Conservation (phyloP, 2,888 invertebrate genomes). For the Drosophila helvetica region DNA sequence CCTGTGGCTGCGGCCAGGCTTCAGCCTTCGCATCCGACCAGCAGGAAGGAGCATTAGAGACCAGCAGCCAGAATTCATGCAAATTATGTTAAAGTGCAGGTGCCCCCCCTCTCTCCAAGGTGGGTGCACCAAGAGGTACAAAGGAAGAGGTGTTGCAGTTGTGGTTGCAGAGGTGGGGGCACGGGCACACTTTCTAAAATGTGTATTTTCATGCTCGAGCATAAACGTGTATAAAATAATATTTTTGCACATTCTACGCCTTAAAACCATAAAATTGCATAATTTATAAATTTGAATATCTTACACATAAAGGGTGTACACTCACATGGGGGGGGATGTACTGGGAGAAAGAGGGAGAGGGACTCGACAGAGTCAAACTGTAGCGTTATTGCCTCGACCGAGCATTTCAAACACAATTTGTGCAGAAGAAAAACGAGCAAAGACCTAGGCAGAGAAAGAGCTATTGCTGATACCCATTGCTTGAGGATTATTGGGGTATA, state of each 20-base stretch:
- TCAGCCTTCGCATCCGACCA: conserved; percentile 50
- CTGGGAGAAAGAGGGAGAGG: conserved; percentile 4
- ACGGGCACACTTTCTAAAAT: conserved; percentile 4
- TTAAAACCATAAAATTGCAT: conserved; percentile 76
- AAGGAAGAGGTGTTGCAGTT: neutral
- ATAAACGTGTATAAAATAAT: conserved; percentile 75
- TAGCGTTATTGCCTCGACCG: conserved; percentile 56
- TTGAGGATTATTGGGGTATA: neutral
- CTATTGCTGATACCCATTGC: neutral
- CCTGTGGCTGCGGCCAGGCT: conserved; percentile 43
- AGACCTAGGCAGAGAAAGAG: conserved; percentile 8
- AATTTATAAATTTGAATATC: conserved; percentile 78
- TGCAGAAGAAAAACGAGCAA: conserved; percentile 22
- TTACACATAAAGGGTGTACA: conserved; percentile 32
- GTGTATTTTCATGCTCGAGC: conserved; percentile 59
- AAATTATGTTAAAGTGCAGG: conserved; percentile 77
- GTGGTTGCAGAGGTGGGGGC: conserved; percentile 1
- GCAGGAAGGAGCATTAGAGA: conserved; percentile 12
- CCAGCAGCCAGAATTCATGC: conserved; percentile 68
- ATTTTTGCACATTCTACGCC: conserved; percentile 74
- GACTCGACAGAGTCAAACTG: conserved; percentile 43
- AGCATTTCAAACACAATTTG: conserved; percentile 54
- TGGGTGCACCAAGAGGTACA: neutral
- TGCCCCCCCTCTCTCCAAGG: conserved; percentile 21
- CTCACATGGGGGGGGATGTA: neutral